Percentiles rank a stretch among this genome's conserved stretches.
These are phyloP conservation scores for Actinemys pallida DNA, from an alignment of 2,113 vertebrate species.

Conservation along the genomic window DNA sequence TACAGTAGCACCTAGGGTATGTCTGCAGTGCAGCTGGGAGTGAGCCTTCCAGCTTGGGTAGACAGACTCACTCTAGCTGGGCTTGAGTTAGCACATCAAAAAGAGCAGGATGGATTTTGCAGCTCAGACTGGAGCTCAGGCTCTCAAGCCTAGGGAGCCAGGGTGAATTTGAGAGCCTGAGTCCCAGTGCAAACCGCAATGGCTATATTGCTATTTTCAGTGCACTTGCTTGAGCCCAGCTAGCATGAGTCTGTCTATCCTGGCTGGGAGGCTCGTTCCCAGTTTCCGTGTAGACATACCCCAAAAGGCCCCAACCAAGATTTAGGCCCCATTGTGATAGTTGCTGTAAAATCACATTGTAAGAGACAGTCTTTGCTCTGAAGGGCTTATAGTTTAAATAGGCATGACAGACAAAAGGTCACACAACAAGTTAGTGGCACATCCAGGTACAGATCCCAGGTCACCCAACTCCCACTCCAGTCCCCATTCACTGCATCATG, in stretches of 20 bases:
- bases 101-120: background rate
- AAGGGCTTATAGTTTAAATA: background rate
- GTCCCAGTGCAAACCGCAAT: background rate
- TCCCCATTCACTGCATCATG: background rate
- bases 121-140: background rate
- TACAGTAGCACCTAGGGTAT: background rate
- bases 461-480: too few relatives aligned
- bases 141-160: background rate
- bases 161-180: background rate
- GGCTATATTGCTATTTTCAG: background rate
- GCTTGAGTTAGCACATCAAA: background rate
- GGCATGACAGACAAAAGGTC: background rate
- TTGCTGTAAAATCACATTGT: background rate
- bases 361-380: background rate
- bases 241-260: background rate
- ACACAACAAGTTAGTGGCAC: background rate
- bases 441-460: background rate
- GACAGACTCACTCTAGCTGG: background rate
- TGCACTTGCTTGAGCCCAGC: background rate
- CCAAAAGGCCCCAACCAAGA: background rate
- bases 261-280: background rate
- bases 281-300: background rate
- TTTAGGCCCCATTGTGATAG: background rate
- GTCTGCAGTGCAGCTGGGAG: background rate
- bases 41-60: background rate